A percentile compares a stretch with the other conserved stretches of the same genome.
Conservation (phyloP, 1,140 invertebrate genomes). For the Andrena cerasifolii region DNA sequence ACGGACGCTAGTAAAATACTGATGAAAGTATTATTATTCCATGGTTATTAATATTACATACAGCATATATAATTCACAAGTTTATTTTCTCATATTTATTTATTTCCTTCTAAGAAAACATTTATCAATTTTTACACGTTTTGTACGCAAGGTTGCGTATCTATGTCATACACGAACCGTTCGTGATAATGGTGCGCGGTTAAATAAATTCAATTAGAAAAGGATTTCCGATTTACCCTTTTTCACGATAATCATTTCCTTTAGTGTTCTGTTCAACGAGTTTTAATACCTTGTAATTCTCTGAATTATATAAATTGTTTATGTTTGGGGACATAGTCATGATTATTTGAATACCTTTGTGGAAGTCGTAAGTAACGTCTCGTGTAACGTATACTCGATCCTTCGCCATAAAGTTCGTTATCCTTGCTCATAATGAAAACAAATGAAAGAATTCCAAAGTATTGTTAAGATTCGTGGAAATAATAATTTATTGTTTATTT, state of each 20-base stretch:
- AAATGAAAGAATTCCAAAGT: too few species aligned
- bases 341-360: not conserved
- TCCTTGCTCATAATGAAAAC: too few species aligned
- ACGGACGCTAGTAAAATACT: too few species aligned
- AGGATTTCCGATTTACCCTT: not conserved
- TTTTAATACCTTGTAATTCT: not conserved
- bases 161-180: not conserved
- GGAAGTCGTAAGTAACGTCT: not conserved
- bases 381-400: too few species aligned
- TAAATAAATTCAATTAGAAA: slow-evolving; percentile 8
- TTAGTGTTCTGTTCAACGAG: not conserved
- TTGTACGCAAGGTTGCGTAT: not conserved
- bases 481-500: not conserved
- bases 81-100: too few species aligned
- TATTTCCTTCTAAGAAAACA: too few species aligned
- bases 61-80: too few species aligned
- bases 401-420: too few species aligned
- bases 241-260: not conserved
- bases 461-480: not conserved
- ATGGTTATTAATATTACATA: too few species aligned
- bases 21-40: too few species aligned
- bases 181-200: not conserved
- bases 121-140: not conserved
- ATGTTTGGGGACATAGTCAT: not conserved
- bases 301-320: not conserved